Base-by-base conservation (phyloP, 1,140 invertebrate genomes). In the Trichonephila inaurata region DNA sequence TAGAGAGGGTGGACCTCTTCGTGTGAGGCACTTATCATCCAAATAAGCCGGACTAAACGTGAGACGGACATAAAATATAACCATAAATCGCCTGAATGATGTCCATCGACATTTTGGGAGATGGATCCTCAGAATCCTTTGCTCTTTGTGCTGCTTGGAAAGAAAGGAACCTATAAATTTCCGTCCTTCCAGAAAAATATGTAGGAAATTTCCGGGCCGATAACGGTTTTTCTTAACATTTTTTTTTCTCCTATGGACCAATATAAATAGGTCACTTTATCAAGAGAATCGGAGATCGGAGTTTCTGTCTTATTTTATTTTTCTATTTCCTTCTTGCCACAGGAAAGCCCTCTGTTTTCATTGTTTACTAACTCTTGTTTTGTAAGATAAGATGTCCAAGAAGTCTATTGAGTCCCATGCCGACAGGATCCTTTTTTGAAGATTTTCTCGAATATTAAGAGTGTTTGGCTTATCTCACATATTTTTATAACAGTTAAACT, bases 241-340 rank as follows among this genome's bases (percentile, higher is more conserved):
- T 28, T 89, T 69, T 89, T 51, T 62, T 58, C n/a, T 83, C 24
- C 19, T 24, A 28, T 77, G n/a, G 40, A 28, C 33, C 62, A n/a
- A 89, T 69, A 89, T 64, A 89, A 89, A 89, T 89, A 89, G 87
- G 64, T 89, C 87, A 89, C 64, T 89, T 89, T 89, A 89, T 89
- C 62, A 89, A 89, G 64, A 69, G 87, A 72, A 66, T 89, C 64
- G n/a, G 87, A 33, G 85, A 72, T 72, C 28, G 19, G 62, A 44
- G 16, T 33, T 88, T 28, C 61, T n/a, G 21, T 40, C 24, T 8
- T 28, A 64, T 58, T 64, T 87, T 87, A 8, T 62, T 21, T 28
- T 8, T 62, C 18, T 61, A 21, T 61, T 10, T 24, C 33, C 21
- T 72, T 69, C 16, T 89, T 18, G 64, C n/a, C n/a, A 44, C 62